Conservation (phyloP, 2,113 vertebrate genomes). For the Tursiops truncatus region DNA sequence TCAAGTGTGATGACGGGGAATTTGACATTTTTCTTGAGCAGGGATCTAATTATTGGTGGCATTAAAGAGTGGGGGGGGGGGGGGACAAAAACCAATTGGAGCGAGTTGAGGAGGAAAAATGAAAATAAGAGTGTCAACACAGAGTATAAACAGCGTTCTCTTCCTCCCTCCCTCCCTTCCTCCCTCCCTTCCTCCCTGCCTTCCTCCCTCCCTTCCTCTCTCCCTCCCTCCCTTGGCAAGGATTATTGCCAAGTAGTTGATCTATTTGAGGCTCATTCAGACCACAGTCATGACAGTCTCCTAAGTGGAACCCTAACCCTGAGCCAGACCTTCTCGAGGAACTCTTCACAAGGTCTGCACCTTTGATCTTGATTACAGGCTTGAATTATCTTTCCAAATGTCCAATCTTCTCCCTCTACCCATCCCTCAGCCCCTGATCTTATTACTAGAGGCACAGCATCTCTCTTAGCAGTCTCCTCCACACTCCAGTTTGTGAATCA, state of each 20-base stretch:
- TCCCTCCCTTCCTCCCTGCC: accelerated
- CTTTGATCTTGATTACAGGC: background rate
- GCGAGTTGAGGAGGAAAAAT: background rate
- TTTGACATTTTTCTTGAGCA: background rate
- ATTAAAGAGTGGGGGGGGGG: background rate
- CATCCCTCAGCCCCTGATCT: background rate
- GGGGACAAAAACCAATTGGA: background rate
- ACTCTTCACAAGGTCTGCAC: background rate
- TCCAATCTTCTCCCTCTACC: background rate
- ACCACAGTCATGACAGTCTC: background rate
- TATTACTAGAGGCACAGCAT: background rate
- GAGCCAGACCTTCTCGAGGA: background rate
- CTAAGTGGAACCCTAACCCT: background rate
- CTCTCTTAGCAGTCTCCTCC: background rate
- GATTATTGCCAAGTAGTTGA: background rate
- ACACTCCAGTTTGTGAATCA: background rate
- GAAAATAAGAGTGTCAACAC: background rate
- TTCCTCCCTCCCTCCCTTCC: background rate
- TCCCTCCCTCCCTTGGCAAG: too few relatives aligned
- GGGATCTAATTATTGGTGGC: background rate
- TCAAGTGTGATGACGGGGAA: background rate
- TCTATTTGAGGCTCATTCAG: background rate
- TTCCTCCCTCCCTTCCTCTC: too few relatives aligned
- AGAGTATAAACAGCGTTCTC: background rate
- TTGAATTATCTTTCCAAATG: background rate